These are phyloP conservation scores for Lycaena phlaeas DNA, from an alignment of 2,888 invertebrate species.

Conservation along the genomic window DNA sequence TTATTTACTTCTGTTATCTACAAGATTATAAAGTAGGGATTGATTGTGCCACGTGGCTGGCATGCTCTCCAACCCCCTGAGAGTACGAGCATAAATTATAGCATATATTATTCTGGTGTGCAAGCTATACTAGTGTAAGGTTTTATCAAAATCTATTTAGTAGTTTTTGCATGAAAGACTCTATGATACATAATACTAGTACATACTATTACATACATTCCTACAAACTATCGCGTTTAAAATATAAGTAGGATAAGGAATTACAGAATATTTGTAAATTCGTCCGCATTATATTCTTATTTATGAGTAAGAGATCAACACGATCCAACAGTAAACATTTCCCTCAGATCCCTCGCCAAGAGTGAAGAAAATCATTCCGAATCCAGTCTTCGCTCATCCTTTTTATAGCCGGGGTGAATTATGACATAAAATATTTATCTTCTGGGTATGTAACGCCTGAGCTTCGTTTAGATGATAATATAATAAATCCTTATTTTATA, in stretches of 20 bases:
- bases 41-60: too few relatives aligned
- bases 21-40: too few relatives aligned
- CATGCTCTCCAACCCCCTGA: too few relatives aligned
- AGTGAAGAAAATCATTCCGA: conserved; percentile 42
- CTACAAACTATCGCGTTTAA: not conserved
- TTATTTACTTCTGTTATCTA: too few relatives aligned
- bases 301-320: conserved; percentile 15
- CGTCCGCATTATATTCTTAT: not conserved
- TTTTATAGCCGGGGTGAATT: conserved; percentile 60
- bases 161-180: too few relatives aligned
- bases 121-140: too few relatives aligned
- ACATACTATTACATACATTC: too few relatives aligned
- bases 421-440: conserved; percentile 52
- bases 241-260: not conserved
- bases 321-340: conserved; percentile 26
- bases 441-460: conserved; percentile 53
- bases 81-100: too few relatives aligned
- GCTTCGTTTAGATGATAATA: conserved; percentile 53
- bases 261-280: not conserved
- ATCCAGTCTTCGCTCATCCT: conserved; percentile 46
- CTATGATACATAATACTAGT: too few relatives aligned
- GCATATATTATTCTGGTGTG: too few relatives aligned
- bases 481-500: conserved; percentile 31
- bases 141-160: too few relatives aligned
- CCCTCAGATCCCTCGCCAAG: conserved; percentile 29